Evolutionary conservation across 2,888 invertebrate genomes (phyloP).

Genomic region (Molorchus minor): DNA sequence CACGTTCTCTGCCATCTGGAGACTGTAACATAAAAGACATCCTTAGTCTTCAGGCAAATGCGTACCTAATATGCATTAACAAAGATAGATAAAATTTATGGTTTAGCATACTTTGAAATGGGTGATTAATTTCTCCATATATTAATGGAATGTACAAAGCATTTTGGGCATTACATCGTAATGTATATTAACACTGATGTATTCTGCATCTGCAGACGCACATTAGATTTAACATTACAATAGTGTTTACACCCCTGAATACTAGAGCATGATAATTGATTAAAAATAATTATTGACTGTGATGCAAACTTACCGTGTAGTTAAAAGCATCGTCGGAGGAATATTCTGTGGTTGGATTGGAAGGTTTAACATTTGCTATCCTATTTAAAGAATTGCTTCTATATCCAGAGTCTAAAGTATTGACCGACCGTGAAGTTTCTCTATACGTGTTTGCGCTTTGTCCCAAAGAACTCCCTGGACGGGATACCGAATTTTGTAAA

Average conservation of each 20-base stretch:
- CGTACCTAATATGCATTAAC: too few species aligned
- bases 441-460: constrained; percentile 50
- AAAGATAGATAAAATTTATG: too few species aligned
- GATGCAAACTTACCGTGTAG: constrained; percentile 53
- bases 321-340: constrained; percentile 59
- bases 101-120: too few species aligned
- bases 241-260: too few species aligned
- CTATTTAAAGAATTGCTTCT: constrained; percentile 56
- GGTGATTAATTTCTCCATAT: constrained; percentile 2
- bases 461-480: constrained; percentile 58
- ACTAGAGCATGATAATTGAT: too few species aligned
- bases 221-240: too few species aligned
- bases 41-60: too few species aligned
- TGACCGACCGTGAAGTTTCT: constrained; percentile 47
- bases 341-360: constrained; percentile 60
- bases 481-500: constrained; percentile 61
- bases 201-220: too few species aligned
- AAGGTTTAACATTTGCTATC: constrained; percentile 53
- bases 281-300: too few species aligned
- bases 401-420: constrained; percentile 43
- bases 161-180: too few species aligned
- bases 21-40: constrained; percentile 51
- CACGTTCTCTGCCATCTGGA: constrained; percentile 59
- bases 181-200: too few species aligned
- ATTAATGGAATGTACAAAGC: too few species aligned